Evolutionary conservation across 64 coral and sea anemone species (phyloP), one percentile per base, ranked within the genome.

Genomic region (Montipora efflorescens): DNA sequence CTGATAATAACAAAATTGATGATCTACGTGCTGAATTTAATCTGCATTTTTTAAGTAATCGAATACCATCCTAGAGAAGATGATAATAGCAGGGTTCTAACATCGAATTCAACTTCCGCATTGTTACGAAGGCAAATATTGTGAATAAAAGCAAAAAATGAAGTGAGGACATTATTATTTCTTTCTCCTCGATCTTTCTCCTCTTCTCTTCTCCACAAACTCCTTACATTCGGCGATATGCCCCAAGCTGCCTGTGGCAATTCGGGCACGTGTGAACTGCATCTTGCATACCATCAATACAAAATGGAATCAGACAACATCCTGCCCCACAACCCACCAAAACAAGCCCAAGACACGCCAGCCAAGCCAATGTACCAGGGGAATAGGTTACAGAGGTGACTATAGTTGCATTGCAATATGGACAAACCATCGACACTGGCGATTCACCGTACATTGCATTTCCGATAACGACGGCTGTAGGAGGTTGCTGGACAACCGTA

Each of bases 271-370:
- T 81, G 57, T 98, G 96, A 48, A 90, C n/a, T 7, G 90, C 87
- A 50, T 98, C 93, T 36, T 90, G 78, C 18, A 91, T 36, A 23
- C 69, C 53, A 64, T 90, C 77, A 18, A 98, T 74, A 15, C 80
- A 93, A 59, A 98, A 98, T 15, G 96, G 96, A 70, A 98, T 48
- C 8, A 98, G 9, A 44, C 96, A 98, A 75, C 96, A 98, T 0
- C 96, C 96, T 36, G 48, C 55, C 28, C 69, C 59, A 50, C 90
- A 91, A 13, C 94, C 90, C 10, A 92, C 84, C 22, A 90, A 71
- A 45, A 87, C 52, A 3, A 95, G 21, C 7, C 81, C 45, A 21
- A 73, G 87, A 76, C 86, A 76, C 4, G 79, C 57, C 18, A 92
- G 69, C 85, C 79, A 95, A 12, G 93, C 92, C 19, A 98, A 75